These are phyloP conservation scores for Trematomus bernacchii DNA, from an alignment of 2,797 vertebrate species.

Conservation along the genomic window DNA sequence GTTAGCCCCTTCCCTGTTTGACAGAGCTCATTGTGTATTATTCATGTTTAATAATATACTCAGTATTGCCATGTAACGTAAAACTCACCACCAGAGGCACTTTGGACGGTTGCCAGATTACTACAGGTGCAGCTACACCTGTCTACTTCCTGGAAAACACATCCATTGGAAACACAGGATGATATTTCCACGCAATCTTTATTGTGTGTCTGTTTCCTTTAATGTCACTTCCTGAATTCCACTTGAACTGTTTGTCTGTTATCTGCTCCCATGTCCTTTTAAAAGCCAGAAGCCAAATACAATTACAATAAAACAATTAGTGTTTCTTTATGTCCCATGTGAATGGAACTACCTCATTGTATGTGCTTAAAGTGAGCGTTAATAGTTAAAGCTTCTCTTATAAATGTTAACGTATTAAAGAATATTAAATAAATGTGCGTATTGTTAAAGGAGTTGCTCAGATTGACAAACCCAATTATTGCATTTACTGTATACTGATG, in stretches of 20 bases:
- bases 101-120: slow-evolving; percentile 23
- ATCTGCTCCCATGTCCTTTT: background rate
- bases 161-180: slow-evolving; percentile 18
- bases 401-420: background rate
- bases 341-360: background rate
- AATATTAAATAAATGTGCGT: background rate
- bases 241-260: slow-evolving; percentile 5
- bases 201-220: slow-evolving; percentile 36
- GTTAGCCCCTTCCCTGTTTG: background rate
- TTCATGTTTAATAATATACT: slow-evolving; percentile 30
- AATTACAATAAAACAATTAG: no score
- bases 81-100: slow-evolving; percentile 15
- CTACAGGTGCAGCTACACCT: slow-evolving; percentile 27
- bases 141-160: slow-evolving; percentile 47
- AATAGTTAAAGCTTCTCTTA: background rate
- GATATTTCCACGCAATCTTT: slow-evolving; percentile 25
- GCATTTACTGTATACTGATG: no score
- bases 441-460: background rate
- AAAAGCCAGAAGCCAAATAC: background rate
- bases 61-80: slow-evolving; percentile 39
- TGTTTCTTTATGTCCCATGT: background rate
- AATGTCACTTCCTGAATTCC: slow-evolving; percentile 13
- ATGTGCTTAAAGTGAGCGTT: background rate
- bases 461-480: background rate
- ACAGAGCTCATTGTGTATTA: slow-evolving; percentile 16